Evolutionary conservation across 2,888 invertebrate genomes (phyloP), one percentile per base, ranked within the genome.

Genomic region (Zhuqinia jingwanae): DNA sequence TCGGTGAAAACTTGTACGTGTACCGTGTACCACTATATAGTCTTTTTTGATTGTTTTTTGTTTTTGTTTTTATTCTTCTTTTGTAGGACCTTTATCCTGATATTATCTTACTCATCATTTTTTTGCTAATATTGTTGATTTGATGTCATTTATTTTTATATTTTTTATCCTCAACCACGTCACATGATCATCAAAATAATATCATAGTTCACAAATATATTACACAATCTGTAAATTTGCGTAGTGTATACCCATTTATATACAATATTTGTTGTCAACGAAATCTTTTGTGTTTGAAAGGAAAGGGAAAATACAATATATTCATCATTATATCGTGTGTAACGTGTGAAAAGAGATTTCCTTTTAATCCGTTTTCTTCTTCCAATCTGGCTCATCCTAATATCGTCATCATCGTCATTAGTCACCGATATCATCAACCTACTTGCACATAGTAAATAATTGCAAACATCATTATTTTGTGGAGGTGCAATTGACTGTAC

Each of bases 101-200:
- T 68, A 56, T 68, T 81, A 73, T 56, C 56, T 70, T 70, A n/a
- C n/a, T n/a, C 70, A 70, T 56, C 56, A 68, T 42, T 80, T 50
- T 79, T n/a, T n/a, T n/a, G n/a, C n/a, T n/a, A n/a, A n/a, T 79
- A 65, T 30, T 30, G 17, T 42, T 20, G 20, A 22, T 42, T 60
- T 30, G n/a, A 22, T 58, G 80, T 45, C 70, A 42, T 58, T 80
- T 80, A 77, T 79, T 79, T 65, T 79, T 65, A 63, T 53, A 53
- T 53, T 22, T 63, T 6, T 36, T n/a, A n/a, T n/a, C n/a, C n/a
- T n/a, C n/a, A n/a, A n/a, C n/a, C n/a, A n/a, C n/a, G n/a, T n/a
- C n/a, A n/a, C n/a, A n/a, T n/a, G n/a, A n/a, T n/a, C n/a, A n/a
- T n/a, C n/a, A n/a, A n/a, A n/a, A n/a, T n/a, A n/a, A n/a, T n/a